Conservation (phyloP, 2,113 vertebrate species). For the Orcinus orca region DNA sequence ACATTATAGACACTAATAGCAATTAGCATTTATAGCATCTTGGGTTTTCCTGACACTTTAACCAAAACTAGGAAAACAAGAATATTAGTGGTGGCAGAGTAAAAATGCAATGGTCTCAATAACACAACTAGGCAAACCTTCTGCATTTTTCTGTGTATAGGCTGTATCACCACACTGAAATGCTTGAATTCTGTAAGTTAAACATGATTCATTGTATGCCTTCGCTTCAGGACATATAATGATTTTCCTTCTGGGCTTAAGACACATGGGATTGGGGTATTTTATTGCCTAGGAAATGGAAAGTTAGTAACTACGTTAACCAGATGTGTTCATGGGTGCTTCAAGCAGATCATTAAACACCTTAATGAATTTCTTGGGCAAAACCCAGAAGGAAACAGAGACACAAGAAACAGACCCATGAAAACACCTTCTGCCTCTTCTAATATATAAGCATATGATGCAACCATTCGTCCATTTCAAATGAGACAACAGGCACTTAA, state of each 20-base stretch:
- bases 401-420: neutral
- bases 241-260: conserved; percentile 31
- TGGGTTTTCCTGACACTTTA: conserved; percentile 34
- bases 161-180: neutral
- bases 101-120: neutral
- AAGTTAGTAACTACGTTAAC: conserved; percentile 24
- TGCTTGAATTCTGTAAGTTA: neutral
- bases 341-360: conserved; percentile 20
- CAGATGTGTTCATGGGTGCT: neutral
- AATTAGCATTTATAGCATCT: neutral
- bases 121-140: neutral
- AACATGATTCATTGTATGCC: neutral
- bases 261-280: neutral
- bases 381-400: conserved; percentile 44
- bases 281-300: neutral
- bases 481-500: conserved; percentile 26
- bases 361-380: neutral
- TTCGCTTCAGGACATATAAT: neutral
- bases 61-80: conserved; percentile 23
- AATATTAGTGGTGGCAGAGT: neutral
- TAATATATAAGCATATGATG: neutral
- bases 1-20: conserved; percentile 39
- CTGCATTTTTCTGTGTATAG: neutral
- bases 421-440: neutral
- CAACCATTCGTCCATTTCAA: conserved; percentile 17